Evolutionary conservation across 2,113 vertebrate genomes (phyloP).

Genomic region (Pachypanchax playfairii): DNA sequence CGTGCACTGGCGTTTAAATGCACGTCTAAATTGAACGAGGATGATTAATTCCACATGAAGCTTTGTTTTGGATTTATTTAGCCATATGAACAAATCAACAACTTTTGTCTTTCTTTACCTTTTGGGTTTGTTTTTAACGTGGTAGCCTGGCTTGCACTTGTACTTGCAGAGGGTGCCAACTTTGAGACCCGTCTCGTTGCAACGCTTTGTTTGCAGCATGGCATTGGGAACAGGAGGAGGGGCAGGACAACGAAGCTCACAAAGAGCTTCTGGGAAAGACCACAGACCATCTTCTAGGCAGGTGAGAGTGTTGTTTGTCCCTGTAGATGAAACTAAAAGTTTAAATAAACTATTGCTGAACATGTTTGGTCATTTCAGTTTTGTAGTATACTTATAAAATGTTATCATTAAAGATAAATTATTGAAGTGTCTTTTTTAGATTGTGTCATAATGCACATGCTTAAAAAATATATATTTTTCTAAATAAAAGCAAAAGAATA

Average conservation of each 20-base stretch:
- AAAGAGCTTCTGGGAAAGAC: conserved; percentile 97
- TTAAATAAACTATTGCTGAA: no score
- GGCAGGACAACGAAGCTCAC: conserved; percentile 92
- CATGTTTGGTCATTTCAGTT: no score
- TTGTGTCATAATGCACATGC: no score
- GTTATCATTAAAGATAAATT: no score
- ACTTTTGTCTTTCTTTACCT: conserved; percentile 77
- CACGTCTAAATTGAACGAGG: conserved; percentile 78
- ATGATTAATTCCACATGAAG: neutral
- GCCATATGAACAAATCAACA: neutral
- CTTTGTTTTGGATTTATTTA: neutral
- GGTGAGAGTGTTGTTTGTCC: conserved; percentile 90
- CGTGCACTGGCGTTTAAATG: conserved; percentile 94
- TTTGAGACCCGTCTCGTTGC: conserved; percentile 90
- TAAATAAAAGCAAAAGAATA: neutral
- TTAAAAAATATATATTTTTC: no score
- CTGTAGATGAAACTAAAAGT: conserved; percentile 63
- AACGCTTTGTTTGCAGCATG: conserved; percentile 89
- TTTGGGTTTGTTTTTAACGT: conserved; percentile 89
- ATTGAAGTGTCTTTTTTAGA: no score
- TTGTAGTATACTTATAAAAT: no score
- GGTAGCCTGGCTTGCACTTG: conserved; percentile 95
- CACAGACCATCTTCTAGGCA: conserved; percentile 96
- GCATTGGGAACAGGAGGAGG: conserved; percentile 89
- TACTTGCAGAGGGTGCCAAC: conserved; percentile 98